Conservation (phyloP, 2,113 vertebrate genomes). For the Nyctereutes procyonoides region DNA sequence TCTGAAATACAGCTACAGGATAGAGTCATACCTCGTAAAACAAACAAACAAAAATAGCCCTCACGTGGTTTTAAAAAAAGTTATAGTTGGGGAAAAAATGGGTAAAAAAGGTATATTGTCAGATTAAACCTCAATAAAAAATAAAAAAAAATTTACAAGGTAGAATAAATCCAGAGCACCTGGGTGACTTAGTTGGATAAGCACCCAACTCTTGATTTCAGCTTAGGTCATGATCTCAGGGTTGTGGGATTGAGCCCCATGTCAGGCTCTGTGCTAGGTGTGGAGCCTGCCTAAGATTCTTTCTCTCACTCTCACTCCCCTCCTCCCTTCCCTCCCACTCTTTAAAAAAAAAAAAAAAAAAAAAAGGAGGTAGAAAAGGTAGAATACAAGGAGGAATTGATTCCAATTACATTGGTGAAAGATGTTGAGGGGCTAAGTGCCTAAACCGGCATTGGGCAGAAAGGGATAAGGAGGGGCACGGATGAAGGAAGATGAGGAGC, state of each 20-base stretch:
- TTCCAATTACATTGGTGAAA: neutral
- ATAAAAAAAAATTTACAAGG: neutral
- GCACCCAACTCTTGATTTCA: neutral
- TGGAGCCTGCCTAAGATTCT: neutral
- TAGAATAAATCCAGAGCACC: neutral
- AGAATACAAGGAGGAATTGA: neutral
- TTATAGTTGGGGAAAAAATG: neutral
- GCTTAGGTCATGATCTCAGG: neutral
- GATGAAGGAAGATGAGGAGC: constrained; percentile 26
- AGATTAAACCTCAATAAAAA: neutral
- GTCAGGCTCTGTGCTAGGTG: neutral
- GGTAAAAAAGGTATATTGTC: neutral
- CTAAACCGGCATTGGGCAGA: neutral
- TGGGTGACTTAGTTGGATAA: neutral
- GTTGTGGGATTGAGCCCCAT: neutral
- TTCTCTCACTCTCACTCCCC: neutral
- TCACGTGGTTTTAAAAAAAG: constrained; percentile 17
- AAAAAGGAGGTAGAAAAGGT: neutral
- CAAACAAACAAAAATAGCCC: neutral
- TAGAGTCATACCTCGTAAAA: neutral
- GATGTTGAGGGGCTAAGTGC: neutral
- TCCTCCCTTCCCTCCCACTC: neutral
- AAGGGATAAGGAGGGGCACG: neutral
- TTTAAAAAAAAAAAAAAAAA: neutral
- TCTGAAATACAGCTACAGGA: constrained; percentile 30